Percentiles rank a stretch among this genome's conserved stretches.
Evolutionary conservation across 1,140 invertebrate genomes (phyloP).

Genomic region (Brachionus koreanus): DNA sequence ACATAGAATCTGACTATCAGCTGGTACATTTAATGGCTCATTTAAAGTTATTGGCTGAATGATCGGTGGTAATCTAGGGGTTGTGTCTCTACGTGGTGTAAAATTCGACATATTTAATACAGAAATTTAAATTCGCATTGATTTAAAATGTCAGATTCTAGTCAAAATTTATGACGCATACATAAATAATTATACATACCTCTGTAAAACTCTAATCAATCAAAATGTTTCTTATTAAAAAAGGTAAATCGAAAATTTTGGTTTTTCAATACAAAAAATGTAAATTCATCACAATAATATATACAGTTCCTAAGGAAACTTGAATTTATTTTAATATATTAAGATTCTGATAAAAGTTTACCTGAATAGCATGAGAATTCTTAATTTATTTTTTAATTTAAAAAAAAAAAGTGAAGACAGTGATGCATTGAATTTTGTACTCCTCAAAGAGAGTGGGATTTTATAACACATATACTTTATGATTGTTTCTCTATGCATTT

Average conservation of each 20-base stretch:
- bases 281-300: background rate
- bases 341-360: background rate
- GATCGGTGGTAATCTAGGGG: constrained; percentile 3
- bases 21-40: constrained; percentile 3
- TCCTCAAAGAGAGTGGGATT: no score
- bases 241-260: background rate
- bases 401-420: no score
- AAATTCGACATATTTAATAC: background rate
- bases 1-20: background rate
- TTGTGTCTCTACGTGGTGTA: constrained; percentile 15
- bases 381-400: no score
- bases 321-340: background rate
- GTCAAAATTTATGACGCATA: background rate
- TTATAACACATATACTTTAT: no score
- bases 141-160: background rate
- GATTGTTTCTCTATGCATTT: no score
- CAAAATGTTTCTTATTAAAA: background rate
- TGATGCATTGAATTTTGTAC: no score
- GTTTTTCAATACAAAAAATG: background rate
- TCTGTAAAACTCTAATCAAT: background rate
- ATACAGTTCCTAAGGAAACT: background rate
- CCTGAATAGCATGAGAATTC: background rate
- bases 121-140: background rate
- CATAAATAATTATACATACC: constrained; percentile 21
- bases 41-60: constrained; percentile 6